Evolutionary conservation across 2,888 invertebrate genomes (phyloP).

Genomic region (Tanytarsus gracilentus): DNA sequence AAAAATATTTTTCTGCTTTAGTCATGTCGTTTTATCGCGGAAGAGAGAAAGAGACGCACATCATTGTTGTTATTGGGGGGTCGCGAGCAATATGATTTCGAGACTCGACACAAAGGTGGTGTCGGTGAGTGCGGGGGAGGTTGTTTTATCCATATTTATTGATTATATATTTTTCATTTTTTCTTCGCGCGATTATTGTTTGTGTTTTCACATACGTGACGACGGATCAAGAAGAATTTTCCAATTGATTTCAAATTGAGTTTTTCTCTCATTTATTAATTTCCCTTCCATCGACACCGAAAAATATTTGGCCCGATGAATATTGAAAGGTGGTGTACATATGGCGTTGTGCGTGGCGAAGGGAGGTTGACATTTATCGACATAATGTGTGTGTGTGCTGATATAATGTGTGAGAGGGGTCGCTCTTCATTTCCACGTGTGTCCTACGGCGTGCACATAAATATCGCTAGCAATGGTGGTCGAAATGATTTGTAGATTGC

Average conservation of each 20-base stretch:
- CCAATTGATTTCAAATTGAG: constrained; percentile 26
- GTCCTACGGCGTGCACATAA: neutral
- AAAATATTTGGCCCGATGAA: neutral
- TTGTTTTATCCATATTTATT: constrained; percentile 29
- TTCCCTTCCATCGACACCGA: neutral
- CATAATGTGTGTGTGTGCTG: neutral
- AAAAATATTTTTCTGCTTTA: constrained; percentile 19
- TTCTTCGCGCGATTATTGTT: neutral
- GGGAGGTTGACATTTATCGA: constrained; percentile 3
- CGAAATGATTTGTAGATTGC: constrained; percentile 23
- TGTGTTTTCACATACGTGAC: too few relatives aligned
- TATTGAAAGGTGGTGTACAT: neutral
- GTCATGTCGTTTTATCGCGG: constrained; percentile 15
- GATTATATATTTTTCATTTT: constrained; percentile 19
- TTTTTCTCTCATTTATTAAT: neutral
- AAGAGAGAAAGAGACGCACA: neutral
- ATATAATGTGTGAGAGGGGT: neutral
- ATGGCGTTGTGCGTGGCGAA: neutral
- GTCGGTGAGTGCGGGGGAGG: neutral
- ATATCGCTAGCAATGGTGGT: neutral
- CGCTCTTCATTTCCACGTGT: neutral
- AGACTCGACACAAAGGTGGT: neutral
- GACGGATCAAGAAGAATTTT: constrained; percentile 18
- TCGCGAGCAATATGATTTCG: constrained; percentile 6
- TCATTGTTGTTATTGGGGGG: neutral